These are phyloP conservation scores for Spodoptera litura DNA, from an alignment of 1,140 invertebrate genomes.

Conservation along the genomic window DNA sequence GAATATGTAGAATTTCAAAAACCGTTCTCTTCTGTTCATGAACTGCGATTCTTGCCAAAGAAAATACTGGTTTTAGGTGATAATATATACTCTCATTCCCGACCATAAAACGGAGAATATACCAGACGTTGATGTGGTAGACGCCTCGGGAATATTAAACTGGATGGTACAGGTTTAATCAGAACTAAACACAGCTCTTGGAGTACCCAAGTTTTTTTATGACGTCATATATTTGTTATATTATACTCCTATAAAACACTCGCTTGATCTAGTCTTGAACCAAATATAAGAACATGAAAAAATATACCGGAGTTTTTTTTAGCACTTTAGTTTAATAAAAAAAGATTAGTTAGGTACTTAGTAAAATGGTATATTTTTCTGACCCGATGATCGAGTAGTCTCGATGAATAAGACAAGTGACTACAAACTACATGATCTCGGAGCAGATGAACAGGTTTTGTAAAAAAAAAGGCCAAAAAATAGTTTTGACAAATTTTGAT, in stretches of 20 bases:
- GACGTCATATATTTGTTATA: conserved; percentile 16
- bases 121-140: conserved; percentile 5
- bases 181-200: conserved; percentile 13
- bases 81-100: conserved; percentile 14
- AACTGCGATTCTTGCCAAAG: background rate
- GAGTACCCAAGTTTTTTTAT: conserved; percentile 13
- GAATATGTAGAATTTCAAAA: background rate
- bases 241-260: conserved; percentile 1
- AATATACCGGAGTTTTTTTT: too few species aligned
- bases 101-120: conserved; percentile 21
- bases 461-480: too few species aligned
- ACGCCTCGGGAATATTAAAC: conserved; percentile 25
- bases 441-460: too few species aligned
- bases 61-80: conserved; percentile 18
- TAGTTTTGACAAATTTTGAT: too few species aligned
- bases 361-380: too few species aligned
- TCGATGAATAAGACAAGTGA: too few species aligned
- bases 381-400: too few species aligned
- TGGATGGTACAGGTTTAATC: conserved; percentile 5
- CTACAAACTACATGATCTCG: too few species aligned
- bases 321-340: too few species aligned
- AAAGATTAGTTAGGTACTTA: too few species aligned
- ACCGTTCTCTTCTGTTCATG: background rate
- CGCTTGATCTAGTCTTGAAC: background rate
- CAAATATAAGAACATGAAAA: background rate